Conservation (phyloP, 2,888 invertebrate genomes). For the Nipponacmea schrenckii region DNA sequence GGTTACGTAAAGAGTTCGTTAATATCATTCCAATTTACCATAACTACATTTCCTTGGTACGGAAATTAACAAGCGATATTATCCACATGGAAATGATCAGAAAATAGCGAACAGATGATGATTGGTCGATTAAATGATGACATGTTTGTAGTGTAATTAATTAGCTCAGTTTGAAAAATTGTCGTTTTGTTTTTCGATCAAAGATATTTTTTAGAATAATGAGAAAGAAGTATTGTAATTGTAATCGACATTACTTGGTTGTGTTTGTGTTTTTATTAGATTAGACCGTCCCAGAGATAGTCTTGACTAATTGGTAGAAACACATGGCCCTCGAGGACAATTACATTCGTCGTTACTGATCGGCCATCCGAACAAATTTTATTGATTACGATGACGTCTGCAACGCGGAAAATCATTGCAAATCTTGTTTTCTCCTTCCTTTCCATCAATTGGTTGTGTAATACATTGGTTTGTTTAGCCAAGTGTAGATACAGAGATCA, state of each 20-base stretch:
- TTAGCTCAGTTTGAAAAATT: conserved; percentile 2
- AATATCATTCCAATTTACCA: conserved; percentile 3
- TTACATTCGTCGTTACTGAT: conserved; percentile 15
- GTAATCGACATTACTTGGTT: background rate
- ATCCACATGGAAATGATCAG: background rate
- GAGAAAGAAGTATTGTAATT: background rate
- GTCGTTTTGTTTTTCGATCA: background rate
- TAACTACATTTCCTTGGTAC: background rate
- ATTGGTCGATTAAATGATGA: background rate
- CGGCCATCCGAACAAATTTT: conserved; percentile 18
- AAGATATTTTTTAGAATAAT: background rate
- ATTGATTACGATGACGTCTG: conserved; percentile 16
- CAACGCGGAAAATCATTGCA: conserved; percentile 24
- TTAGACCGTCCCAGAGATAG: conserved; percentile 17
- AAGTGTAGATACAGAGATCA: conserved; percentile 19
- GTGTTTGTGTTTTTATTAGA: conserved; percentile 23
- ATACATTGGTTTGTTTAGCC: conserved; percentile 21
- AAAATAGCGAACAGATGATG: background rate
- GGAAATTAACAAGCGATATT: conserved; percentile 1
- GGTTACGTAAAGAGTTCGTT: background rate
- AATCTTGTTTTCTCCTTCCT: conserved; percentile 21
- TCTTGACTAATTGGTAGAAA: conserved; percentile 17
- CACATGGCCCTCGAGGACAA: conserved; percentile 21
- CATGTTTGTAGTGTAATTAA: background rate
- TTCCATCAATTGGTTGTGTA: conserved; percentile 21